phyloP scores from a whole-genome alignment of 2,113 vertebrate genomes.

The Bos indicus region DNA sequence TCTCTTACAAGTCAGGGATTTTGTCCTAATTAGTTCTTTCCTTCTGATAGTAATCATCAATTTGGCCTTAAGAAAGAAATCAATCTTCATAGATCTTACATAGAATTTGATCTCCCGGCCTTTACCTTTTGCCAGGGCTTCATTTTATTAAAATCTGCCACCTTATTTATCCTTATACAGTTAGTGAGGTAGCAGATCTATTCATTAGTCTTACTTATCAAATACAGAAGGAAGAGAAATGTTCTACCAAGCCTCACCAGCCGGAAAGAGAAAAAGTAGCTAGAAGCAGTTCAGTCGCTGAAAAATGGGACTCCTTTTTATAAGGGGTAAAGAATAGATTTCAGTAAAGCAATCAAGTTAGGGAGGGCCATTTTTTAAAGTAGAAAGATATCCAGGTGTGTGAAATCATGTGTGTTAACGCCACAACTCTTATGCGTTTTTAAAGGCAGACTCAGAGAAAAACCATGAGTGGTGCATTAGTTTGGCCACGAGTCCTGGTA shows the following conservation, averaged over 20 bases:
- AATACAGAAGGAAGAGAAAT: slow-evolving; percentile 31
- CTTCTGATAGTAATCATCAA: background rate
- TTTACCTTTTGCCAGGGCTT: background rate
- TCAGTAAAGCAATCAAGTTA: background rate
- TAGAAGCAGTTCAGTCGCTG: background rate
- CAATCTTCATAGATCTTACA: background rate
- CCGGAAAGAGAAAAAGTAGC: background rate
- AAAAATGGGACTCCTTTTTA: slow-evolving; percentile 30
- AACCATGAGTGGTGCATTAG: background rate
- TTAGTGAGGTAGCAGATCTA: background rate
- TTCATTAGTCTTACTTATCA: slow-evolving; percentile 42
- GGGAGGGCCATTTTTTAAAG: background rate
- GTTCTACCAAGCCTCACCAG: background rate
- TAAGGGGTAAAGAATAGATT: background rate
- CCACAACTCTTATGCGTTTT: background rate
- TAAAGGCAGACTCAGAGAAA: background rate
- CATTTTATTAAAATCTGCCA: background rate
- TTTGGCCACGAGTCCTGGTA: background rate
- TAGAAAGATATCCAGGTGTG: background rate
- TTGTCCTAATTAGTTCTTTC: background rate
- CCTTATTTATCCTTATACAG: slow-evolving; percentile 30
- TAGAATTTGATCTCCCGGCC: background rate
- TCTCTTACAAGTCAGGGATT: background rate
- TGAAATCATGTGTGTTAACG: background rate
- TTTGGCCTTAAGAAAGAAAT: background rate